These are phyloP conservation scores for Enteromius unitaeniatus DNA, from an alignment of 2,797 vertebrate genomes.

Conservation along the genomic window DNA sequence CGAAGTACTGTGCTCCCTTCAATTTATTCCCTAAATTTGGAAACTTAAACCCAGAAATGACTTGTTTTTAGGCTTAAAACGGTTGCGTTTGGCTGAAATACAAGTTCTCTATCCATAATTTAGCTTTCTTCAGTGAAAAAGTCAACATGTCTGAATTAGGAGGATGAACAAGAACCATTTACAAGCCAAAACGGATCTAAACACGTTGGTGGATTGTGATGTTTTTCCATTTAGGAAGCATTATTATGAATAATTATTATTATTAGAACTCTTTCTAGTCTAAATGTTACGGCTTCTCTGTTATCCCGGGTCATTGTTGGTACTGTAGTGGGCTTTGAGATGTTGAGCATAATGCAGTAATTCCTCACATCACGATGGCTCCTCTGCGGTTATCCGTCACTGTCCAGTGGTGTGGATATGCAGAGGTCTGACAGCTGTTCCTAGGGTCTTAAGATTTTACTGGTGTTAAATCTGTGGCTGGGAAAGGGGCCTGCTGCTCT, in stretches of 20 bases:
- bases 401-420: conserved; percentile 66
- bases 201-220: background rate
- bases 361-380: conserved; percentile 63
- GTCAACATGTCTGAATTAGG: background rate
- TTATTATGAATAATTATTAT: too few species aligned
- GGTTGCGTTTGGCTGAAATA: background rate
- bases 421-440: conserved; percentile 72
- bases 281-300: background rate
- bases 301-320: background rate
- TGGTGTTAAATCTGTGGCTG: conserved; percentile 47
- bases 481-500: conserved; percentile 17
- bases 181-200: background rate
- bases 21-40: background rate
- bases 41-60: background rate
- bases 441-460: conserved; percentile 66
- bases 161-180: background rate
- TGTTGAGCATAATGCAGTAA: conserved; percentile 21
- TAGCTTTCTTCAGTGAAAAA: background rate
- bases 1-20: background rate
- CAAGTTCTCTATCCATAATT: background rate
- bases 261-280: background rate
- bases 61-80: background rate
- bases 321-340: conserved; percentile 21
- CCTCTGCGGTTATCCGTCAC: conserved; percentile 72
- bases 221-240: background rate